Evolutionary conservation across 2,888 invertebrate genomes (phyloP), one percentile per base, ranked within the genome.

Genomic region (Clanis bilineata): DNA sequence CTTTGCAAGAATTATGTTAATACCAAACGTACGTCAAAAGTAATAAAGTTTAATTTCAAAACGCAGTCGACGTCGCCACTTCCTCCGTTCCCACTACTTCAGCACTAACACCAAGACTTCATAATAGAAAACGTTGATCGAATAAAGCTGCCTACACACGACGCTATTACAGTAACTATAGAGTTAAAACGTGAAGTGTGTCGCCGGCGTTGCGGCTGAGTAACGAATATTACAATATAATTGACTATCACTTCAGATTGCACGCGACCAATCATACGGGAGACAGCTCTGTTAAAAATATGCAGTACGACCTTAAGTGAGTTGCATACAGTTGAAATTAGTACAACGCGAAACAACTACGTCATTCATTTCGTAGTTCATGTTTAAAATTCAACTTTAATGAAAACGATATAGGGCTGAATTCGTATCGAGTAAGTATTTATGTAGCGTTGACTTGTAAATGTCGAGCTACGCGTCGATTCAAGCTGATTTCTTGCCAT

Each of bases 161-260:
- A 47, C 15, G 28, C 47, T 47, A 47, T 6, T 43, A 44, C 18
- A 47, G 25, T 45, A n/a, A 47, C 10, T 9, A 7, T 23, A 28
- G 28, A 47, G 47, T 47, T 15, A 15, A 41, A 56, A 56, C 18
- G 22, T 25, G 41, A 56, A 69, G 70, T 71, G 77, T 76, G 83
- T 72, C 80, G 72, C 65, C 74, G 74, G 67, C 77, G 73, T 58
- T 51, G 69, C 73, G 61, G 63, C 66, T 62, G 69, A 71, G 67
- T 64, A 70, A 73, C 77, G 69, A 79, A 77, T 83, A 85, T 83
- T 80, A 84, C 82, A 83, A 84, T 90, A 86, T 91, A 91, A 91
- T 91, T 91, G 90, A 91, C 90, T 86, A 88, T 85, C 82, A 83
- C 77, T 75, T 76, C 80, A 76, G 73, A 75, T 78, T 73, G 77